A percentile compares a stretch with the other conserved stretches of the same genome.
Conservation (phyloP, 2,113 vertebrate genomes). For the Oxyura jamaicensis region DNA sequence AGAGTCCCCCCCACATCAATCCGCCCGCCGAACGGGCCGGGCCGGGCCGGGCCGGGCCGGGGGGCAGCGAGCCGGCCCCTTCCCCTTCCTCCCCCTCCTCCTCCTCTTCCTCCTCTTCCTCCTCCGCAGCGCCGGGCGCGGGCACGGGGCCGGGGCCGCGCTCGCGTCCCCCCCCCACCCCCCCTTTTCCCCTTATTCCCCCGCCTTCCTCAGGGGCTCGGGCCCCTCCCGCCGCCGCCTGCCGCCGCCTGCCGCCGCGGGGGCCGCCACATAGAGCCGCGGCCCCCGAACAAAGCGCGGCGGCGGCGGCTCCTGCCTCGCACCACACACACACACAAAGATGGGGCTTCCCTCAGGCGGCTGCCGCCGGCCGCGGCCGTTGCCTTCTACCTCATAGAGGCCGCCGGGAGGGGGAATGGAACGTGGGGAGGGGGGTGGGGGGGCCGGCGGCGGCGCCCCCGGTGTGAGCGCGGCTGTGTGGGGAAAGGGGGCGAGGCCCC, state of each 20-base stretch:
- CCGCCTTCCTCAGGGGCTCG: background rate
- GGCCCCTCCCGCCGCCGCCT: background rate
- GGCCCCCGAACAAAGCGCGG: constrained; percentile 68
- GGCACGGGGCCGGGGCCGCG: background rate
- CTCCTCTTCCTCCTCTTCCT: constrained; percentile 10
- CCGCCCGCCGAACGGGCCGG: constrained; percentile 71
- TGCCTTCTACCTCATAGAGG: constrained; percentile 58
- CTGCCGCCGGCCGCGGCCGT: constrained; percentile 38
- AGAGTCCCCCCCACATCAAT: constrained; percentile 79
- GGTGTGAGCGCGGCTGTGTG: constrained; percentile 24
- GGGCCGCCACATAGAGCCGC: constrained; percentile 63
- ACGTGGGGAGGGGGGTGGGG: background rate
- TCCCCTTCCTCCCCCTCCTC: background rate
- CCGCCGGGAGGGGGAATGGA: background rate
- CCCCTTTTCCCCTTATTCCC: background rate
- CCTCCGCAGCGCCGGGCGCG: no score
- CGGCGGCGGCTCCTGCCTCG: background rate
- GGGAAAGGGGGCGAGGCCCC: constrained; percentile 18
- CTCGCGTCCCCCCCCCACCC: background rate
- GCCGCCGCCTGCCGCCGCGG: constrained; percentile 10
- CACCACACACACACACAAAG: constrained; percentile 18
- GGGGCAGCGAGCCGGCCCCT: constrained; percentile 57
- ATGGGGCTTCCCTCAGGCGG: constrained; percentile 41
- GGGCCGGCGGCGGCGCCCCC: background rate
- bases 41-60: background rate